phyloP scores from a whole-genome alignment of 2,797 vertebrate genomes.

The Pseudomugil tenellus region DNA sequence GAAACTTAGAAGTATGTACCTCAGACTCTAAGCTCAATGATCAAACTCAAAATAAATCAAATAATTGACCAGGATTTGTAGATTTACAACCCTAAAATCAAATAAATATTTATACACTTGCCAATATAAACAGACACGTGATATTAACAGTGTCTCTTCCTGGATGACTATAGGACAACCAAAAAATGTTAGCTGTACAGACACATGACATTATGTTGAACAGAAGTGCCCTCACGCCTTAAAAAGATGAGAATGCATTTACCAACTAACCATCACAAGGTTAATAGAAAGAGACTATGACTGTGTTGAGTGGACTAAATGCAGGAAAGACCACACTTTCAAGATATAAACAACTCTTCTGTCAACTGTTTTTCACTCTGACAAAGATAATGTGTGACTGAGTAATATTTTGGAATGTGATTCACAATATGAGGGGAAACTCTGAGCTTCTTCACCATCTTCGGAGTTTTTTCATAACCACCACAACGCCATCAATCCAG shows the following conservation, averaged over 20 bases:
- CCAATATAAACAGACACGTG: neutral
- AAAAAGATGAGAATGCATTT: slow-evolving; percentile 37
- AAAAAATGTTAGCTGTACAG: neutral
- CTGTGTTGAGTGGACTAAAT: neutral
- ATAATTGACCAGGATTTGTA: neutral
- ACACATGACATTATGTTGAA: neutral
- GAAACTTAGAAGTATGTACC: neutral
- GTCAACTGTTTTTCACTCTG: too few species aligned
- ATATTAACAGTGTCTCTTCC: neutral
- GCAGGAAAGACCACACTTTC: neutral
- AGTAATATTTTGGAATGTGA: too few species aligned
- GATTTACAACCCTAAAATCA: slow-evolving; percentile 1
- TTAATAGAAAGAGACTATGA: neutral
- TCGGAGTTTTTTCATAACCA: too few species aligned
- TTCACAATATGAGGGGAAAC: too few species aligned
- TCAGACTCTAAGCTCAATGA: neutral
- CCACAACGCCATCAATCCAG: too few species aligned
- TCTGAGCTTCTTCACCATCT: too few species aligned
- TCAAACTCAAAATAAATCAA: neutral
- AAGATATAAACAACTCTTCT: neutral
- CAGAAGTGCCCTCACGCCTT: neutral
- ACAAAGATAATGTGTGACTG: too few species aligned
- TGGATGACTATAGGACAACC: too few species aligned
- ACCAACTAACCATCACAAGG: slow-evolving; percentile 12
- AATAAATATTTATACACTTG: neutral